A percentile compares a stretch with the other conserved stretches of the same genome.
Evolutionary conservation across 2,888 invertebrate genomes (phyloP).

Genomic region (Epinotia nisella): DNA sequence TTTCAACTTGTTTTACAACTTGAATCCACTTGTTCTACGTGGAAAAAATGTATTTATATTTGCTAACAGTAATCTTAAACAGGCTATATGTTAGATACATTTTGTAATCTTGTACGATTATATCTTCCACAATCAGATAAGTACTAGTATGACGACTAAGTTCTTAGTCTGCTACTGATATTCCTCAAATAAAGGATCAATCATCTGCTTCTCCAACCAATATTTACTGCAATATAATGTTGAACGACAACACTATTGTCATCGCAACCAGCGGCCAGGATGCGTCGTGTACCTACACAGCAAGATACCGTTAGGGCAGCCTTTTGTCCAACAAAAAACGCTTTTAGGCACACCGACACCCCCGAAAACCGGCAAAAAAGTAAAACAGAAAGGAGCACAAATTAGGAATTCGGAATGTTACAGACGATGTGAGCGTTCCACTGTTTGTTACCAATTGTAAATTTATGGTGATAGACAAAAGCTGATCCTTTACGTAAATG

Average conservation of each 20-base stretch:
- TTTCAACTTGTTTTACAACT: background rate
- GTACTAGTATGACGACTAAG: too few relatives aligned
- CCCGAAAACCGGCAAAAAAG: conserved; percentile 69
- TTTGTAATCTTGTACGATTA: too few relatives aligned
- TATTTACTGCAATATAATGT: conserved; percentile 33
- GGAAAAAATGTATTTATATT: too few relatives aligned
- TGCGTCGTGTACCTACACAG: conserved; percentile 56
- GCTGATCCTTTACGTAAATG: conserved; percentile 26
- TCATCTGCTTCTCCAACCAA: conserved; percentile 8
- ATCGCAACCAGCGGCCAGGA: conserved; percentile 50
- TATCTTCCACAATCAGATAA: background rate
- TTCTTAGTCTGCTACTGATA: conserved; percentile 3
- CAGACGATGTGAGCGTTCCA: conserved; percentile 61
- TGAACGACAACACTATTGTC: conserved; percentile 44
- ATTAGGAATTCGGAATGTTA: conserved; percentile 81
- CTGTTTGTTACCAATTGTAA: conserved; percentile 34
- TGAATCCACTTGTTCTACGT: too few relatives aligned
- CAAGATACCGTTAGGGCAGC: conserved; percentile 76
- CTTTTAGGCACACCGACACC: conserved; percentile 43
- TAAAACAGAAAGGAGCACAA: conserved; percentile 80
- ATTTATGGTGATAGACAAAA: conserved; percentile 27
- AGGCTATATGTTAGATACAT: too few relatives aligned
- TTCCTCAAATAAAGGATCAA: conserved; percentile 16
- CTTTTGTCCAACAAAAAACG: conserved; percentile 62
- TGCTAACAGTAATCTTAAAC: background rate